Percentiles rank a stretch among this genome's conserved stretches.
phyloP scores from a whole-genome alignment of 1,140 invertebrate genomes.

The Drosophila novamexicana region DNA sequence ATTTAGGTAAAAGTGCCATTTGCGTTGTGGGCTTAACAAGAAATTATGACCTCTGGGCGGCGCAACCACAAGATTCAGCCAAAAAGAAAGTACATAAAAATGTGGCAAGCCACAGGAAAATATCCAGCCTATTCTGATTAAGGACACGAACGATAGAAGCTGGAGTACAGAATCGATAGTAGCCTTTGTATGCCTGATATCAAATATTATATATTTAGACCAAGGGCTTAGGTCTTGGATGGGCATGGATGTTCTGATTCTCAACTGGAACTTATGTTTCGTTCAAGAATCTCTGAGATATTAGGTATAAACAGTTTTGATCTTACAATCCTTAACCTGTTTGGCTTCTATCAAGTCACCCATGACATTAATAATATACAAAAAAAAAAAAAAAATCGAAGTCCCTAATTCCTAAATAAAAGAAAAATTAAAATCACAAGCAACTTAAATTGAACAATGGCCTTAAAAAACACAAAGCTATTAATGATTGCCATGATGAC shows the following conservation, averaged over 20 bases:
- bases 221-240: too few species aligned
- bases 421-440: not conserved
- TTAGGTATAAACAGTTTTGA: too few species aligned
- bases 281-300: too few species aligned
- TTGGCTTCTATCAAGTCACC: not conserved
- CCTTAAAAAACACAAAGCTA: not conserved
- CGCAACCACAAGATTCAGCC: slow-evolving; percentile 11
- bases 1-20: slow-evolving; percentile 81
- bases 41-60: slow-evolving; percentile 74
- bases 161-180: not conserved
- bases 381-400: too few species aligned
- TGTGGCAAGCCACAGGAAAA: slow-evolving; percentile 4
- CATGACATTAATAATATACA: not conserved
- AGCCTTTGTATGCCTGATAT: not conserved
- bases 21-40: slow-evolving; percentile 73
- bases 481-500: slow-evolving; percentile 11
- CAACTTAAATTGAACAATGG: not conserved
- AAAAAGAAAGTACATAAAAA: slow-evolving; percentile 40
- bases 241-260: too few species aligned
- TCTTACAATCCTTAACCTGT: not conserved
- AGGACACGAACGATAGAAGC: not conserved
- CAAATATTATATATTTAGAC: too few species aligned
- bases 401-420: not conserved
- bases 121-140: slow-evolving; percentile 1
- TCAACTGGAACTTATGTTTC: too few species aligned